Evolutionary conservation across 2,797 vertebrate species (phyloP), one percentile per base, ranked within the genome.

Genomic region (Cyprinodon diabolis): DNA sequence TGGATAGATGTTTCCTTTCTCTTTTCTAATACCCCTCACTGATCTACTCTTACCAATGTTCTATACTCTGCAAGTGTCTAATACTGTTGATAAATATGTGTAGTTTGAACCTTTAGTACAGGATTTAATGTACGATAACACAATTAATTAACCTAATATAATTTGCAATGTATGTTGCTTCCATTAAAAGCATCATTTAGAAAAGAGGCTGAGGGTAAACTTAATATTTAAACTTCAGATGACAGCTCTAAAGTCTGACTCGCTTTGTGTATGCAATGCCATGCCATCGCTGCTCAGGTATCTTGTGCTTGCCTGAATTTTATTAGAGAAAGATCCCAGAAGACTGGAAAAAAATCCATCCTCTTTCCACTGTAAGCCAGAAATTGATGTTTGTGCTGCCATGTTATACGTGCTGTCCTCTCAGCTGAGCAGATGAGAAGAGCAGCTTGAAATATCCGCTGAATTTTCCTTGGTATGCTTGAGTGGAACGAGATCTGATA

Each of bases 351-450:
- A 75, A 88, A 90, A 89, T 88, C 84, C 76, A 90, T 90, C 89
- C 85, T 88, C 65, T 87, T 85, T 88, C 57, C 86, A 83, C 86
- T 81, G 84, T 89, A 87, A 89, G 88, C 83, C 78, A 86, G 83
- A 91, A 91, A 91, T 90, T 87, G 86, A 89, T 91, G 90, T 92
- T 91, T 91, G 87, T 47, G 80, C 88, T 83, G 80, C 83, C 67
- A 84, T 89, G 87, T 90, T 86, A 80, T 89, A 87, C 70, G 84
- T 90, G 86, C 85, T 85, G 74, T 89, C 87, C 81, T 80, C 84
- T 78, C 81, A 81, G 82, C 77, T 78, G 62, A 86, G 74, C 77
- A 89, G 85, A 91, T 83, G 86, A 91, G 83, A 84, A 66, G 67
- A 87, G 82, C 86, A 66, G 77, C 75, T 76, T 83, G 86, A 88